Percentiles rank a stretch among this genome's conserved stretches.
These are phyloP conservation scores for Parnassius smintheus DNA, from an alignment of 2,888 invertebrate genomes.

Conservation along the genomic window DNA sequence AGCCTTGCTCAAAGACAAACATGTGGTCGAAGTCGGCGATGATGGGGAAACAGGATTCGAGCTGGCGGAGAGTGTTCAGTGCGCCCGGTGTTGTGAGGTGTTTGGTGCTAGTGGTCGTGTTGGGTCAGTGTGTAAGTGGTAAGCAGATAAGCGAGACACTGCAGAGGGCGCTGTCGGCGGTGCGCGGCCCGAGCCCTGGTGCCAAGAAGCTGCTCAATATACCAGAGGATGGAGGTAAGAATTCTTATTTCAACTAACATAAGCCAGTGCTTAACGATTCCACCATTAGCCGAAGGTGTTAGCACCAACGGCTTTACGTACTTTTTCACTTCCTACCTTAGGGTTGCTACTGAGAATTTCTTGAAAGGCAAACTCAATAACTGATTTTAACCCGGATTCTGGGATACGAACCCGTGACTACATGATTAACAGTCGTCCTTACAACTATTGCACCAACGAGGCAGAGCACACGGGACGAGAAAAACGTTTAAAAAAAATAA, in stretches of 20 bases:
- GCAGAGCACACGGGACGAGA: too few relatives aligned
- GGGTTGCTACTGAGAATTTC: too few relatives aligned
- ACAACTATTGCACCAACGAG: too few relatives aligned
- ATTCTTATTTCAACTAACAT: neutral
- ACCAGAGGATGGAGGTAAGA: slow-evolving; percentile 78
- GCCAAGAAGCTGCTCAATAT: slow-evolving; percentile 78
- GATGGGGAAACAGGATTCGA: slow-evolving; percentile 58
- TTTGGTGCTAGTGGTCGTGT: slow-evolving; percentile 54
- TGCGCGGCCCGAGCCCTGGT: slow-evolving; percentile 74
- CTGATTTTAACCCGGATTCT: too few relatives aligned
- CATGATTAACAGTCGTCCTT: too few relatives aligned
- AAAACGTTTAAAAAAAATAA: too few relatives aligned
- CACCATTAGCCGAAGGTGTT: too few relatives aligned
- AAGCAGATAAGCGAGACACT: slow-evolving; percentile 79
- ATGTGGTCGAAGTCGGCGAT: slow-evolving; percentile 41
- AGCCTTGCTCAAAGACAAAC: slow-evolving; percentile 27
- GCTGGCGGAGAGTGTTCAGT: slow-evolving; percentile 52
- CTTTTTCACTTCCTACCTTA: too few relatives aligned
- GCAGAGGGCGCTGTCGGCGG: slow-evolving; percentile 76
- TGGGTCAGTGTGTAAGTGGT: slow-evolving; percentile 50
- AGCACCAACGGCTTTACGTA: too few relatives aligned
- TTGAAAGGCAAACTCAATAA: too few relatives aligned
- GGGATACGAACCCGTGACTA: too few relatives aligned
- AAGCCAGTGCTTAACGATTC: too few relatives aligned
- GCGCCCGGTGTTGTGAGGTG: slow-evolving; percentile 52